Evolutionary conservation across 2,888 invertebrate species (phyloP), one percentile per base, ranked within the genome.

Genomic region (Mayetiola destructor): DNA sequence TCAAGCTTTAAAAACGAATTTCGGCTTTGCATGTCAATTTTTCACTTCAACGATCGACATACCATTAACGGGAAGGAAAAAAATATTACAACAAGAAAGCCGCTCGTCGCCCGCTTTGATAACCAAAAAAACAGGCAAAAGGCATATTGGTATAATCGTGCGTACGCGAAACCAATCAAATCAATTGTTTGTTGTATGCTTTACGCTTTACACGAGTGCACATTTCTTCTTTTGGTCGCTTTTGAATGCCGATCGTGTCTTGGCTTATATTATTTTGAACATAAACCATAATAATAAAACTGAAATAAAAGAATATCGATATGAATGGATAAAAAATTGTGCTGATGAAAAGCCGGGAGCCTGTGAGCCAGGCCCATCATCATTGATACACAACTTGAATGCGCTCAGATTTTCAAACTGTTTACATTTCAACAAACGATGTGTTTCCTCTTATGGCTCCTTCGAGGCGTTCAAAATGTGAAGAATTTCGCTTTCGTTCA

Each of bases 81-180:
- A n/a, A n/a, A n/a, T n/a, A n/a, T n/a, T n/a, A n/a, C n/a, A n/a
- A 48, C n/a, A 36, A 39, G 27, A 48, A 23, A 48, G 27, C 48
- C 48, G 16, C 48, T 23, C 14, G n/a, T 40, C 10, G 10, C 10
- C 2, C 27, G 27, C 3, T 2, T 2, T 2, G 48, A 48, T 40
- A 23, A 48, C 27, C 23, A 21, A 39, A 18, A 39, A 18, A 39
- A 10, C 3, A 16, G 9, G n/a, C 23, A 23, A 27, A 48, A n/a
- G n/a, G 3, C 27, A 12, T n/a, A n/a, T n/a, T n/a, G n/a, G n/a
- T n/a, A 6, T 6, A 12, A 9, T 14, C 37, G 37, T 16, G 37
- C 37, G 37, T 14, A 48, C 48, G 48, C 48, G 48, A 48, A 48
- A 48, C 48, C 48, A 48, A 48, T 48, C 48, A 48, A 48, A 48